Conservation (phyloP, 2,113 vertebrate genomes). For the Mastomys natalensis region DNA sequence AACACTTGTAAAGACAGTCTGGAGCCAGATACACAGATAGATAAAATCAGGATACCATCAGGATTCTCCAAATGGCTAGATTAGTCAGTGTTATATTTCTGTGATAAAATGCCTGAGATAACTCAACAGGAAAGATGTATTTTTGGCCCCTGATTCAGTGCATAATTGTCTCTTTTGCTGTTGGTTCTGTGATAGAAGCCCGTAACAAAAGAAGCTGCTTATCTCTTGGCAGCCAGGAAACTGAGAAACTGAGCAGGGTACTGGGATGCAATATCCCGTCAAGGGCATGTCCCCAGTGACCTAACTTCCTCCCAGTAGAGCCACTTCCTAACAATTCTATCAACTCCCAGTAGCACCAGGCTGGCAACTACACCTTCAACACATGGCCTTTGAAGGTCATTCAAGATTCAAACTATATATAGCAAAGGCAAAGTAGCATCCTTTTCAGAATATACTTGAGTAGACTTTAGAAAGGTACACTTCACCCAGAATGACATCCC, state of each 20-base stretch:
- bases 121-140: not conserved
- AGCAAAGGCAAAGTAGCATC: not conserved
- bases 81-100: not conserved
- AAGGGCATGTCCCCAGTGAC: not conserved
- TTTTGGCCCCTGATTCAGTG: not conserved
- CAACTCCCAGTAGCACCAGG: not conserved
- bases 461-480: not conserved
- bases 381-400: not conserved
- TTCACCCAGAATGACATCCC: not conserved
- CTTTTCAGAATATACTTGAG: not conserved
- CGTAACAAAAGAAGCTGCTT: not conserved
- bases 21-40: not conserved
- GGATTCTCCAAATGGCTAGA: not conserved
- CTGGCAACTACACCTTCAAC: not conserved
- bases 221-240: not conserved
- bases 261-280: not conserved
- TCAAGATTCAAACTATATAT: not conserved
- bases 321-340: not conserved
- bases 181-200: not conserved
- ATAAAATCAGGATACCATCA: not conserved
- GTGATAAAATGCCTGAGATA: not conserved
- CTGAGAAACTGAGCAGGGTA: not conserved
- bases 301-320: not conserved
- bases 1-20: not conserved
- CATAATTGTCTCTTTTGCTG: not conserved